Evolutionary conservation across 2,113 vertebrate genomes (phyloP), one percentile per base, ranked within the genome.

Genomic region (Myiagra hebetior): DNA sequence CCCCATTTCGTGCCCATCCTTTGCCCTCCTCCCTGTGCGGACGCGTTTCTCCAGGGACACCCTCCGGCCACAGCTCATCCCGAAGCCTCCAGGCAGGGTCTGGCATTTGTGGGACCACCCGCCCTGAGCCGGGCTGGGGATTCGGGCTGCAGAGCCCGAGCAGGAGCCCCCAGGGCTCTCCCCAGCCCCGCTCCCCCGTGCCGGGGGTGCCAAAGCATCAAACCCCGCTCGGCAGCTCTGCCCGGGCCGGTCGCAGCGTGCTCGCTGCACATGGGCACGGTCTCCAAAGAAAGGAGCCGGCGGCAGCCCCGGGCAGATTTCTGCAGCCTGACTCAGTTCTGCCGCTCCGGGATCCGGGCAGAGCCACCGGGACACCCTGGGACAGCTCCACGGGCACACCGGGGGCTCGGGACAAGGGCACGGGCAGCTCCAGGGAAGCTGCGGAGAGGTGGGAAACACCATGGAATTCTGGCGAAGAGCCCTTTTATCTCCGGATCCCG

Each of bases 371-470:
- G 76, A n/a, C 60, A 42, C 15, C 56, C 73, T 0, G 3, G 35
- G 18, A 57, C 3, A 13, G 62, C 50, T 24, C 80, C 30, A 3
- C 3, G 2, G 44, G 13, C 35, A 4, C 18, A 0, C 11, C 1
- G 2, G 6, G 49, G 27, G 30, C 39, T 64, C 5, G 2, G 52
- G 28, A 11, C 10, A 3, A 9, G 19, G 62, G n/a, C 52, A 55
- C 8, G 5, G 46, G 23, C 17, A 5, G 37, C 27, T 9, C 28
- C 56, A 22, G 53, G 5, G 4, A 18, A 15, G 76, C 53, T 78
- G 52, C 37, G 6, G 41, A 24, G 57, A 72, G 68, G 6, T 27
- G 57, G 63, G 15, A 52, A 27, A 30, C 7, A 0, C 21, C 2
- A 5, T 1, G 27, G 17, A 4, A 18, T 8, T 6, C 24, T 57